These are phyloP conservation scores for Lepus townsendii DNA, from an alignment of 2,797 vertebrate genomes.

Conservation along the genomic window DNA sequence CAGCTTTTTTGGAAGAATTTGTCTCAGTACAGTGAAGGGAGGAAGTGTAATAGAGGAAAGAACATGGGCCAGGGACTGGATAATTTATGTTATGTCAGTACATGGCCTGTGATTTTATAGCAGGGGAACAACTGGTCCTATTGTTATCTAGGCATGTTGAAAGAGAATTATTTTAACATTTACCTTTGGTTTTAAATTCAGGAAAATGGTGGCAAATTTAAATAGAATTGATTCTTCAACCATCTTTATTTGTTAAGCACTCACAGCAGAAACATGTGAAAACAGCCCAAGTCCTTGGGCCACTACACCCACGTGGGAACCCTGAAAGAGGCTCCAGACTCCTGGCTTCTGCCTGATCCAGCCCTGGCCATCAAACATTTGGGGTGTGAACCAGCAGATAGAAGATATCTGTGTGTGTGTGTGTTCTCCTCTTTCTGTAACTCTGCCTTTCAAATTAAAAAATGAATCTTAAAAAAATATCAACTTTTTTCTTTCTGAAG, in stretches of 20 bases:
- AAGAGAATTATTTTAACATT: slow-evolving; percentile 9
- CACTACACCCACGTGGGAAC: too few relatives aligned
- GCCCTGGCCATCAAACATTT: too few relatives aligned
- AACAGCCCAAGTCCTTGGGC: too few relatives aligned
- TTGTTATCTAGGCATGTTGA: background rate
- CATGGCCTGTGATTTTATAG: background rate
- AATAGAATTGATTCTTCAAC: background rate
- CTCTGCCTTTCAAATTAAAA: too few relatives aligned
- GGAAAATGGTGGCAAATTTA: background rate
- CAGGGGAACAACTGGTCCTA: background rate
- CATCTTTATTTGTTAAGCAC: background rate
- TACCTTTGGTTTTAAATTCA: slow-evolving; percentile 27
- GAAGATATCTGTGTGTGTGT: too few relatives aligned
- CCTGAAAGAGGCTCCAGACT: too few relatives aligned
- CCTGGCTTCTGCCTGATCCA: too few relatives aligned
- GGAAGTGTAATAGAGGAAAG: background rate
- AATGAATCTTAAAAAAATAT: background rate
- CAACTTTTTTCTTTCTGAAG: slow-evolving; percentile 15
- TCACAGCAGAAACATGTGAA: background rate
- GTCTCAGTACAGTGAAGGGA: too few relatives aligned
- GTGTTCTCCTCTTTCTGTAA: background rate
- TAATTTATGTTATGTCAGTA: background rate
- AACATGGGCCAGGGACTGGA: background rate
- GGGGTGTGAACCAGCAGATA: too few relatives aligned
- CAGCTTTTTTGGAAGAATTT: background rate